Conservation (phyloP, 2,797 vertebrate species). For the Thalassophryne amazonica region DNA sequence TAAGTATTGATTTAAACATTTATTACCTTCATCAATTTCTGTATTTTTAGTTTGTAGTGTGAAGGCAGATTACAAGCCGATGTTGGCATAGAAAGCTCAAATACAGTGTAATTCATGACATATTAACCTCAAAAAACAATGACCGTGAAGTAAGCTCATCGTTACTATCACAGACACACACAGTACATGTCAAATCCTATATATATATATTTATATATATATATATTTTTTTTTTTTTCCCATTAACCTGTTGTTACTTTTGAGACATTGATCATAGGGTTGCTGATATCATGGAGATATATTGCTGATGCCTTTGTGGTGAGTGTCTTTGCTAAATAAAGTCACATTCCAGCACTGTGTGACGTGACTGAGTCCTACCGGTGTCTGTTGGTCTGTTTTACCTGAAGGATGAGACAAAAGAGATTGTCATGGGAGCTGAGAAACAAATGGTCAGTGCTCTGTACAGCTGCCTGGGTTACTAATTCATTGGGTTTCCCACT, state of each 20-base stretch:
- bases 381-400: conserved; percentile 1
- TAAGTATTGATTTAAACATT: conserved; percentile 56
- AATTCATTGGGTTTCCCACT: conserved; percentile 82
- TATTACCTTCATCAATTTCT: not conserved
- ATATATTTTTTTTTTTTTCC: conserved; percentile 3
- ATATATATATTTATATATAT: not conserved
- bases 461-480: conserved; percentile 80
- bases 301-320: conserved; percentile 80
- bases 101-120: conserved; percentile 1
- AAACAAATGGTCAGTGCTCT: conserved; percentile 84
- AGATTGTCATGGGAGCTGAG: conserved; percentile 84
- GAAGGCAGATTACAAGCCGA: not conserved
- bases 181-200: not conserved
- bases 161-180: not conserved
- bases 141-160: not conserved
- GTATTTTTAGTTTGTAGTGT: not conserved
- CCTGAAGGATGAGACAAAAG: conserved; percentile 78
- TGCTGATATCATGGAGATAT: conserved; percentile 76
- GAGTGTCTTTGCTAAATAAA: conserved; percentile 42
- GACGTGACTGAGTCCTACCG: too few species aligned
- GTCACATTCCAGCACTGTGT: not conserved
- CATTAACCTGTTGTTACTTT: too few species aligned
- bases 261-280: conserved; percentile 84
- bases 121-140: conserved; percentile 3
- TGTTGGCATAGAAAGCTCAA: not conserved